phyloP scores from a whole-genome alignment of 2,113 vertebrate species.

The Xiphorhynchus elegans region DNA sequence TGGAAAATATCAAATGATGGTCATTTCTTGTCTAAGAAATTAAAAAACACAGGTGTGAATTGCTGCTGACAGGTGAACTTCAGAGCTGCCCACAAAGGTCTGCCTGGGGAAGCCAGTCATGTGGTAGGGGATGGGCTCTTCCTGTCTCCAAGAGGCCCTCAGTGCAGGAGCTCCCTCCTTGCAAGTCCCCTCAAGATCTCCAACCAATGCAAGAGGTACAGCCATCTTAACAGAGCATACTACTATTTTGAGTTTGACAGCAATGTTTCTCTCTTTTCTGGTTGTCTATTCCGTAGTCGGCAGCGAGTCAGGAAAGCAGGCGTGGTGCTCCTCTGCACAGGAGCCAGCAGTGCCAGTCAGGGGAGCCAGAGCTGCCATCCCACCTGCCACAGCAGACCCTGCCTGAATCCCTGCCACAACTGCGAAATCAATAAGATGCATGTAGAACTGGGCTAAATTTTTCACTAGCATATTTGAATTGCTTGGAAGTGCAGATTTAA shows the following conservation, averaged over 20 bases:
- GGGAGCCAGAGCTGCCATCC: background rate
- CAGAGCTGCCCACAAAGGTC: background rate
- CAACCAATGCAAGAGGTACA: background rate
- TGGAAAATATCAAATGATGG: background rate
- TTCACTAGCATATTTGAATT: background rate
- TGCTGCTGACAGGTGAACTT: background rate
- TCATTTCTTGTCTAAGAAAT: background rate
- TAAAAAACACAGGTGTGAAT: background rate
- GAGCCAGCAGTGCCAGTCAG: background rate
- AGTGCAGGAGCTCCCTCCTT: background rate
- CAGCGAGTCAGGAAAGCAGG: background rate
- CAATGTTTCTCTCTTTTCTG: rapidly evolving
- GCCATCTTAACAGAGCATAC: rapidly evolving
- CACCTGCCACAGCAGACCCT: background rate
- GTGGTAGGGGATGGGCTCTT: background rate
- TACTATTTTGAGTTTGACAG: background rate
- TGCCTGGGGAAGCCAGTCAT: rapidly evolving
- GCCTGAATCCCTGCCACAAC: background rate
- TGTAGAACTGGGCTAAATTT: background rate
- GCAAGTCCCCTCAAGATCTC: background rate
- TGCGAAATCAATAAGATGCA: background rate
- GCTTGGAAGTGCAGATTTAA: background rate
- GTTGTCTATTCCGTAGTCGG: background rate
- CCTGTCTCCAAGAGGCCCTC: rapidly evolving
- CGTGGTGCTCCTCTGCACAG: background rate